Evolutionary conservation across 2,888 invertebrate genomes (phyloP).

Genomic region (Conops quadrifasciatus): DNA sequence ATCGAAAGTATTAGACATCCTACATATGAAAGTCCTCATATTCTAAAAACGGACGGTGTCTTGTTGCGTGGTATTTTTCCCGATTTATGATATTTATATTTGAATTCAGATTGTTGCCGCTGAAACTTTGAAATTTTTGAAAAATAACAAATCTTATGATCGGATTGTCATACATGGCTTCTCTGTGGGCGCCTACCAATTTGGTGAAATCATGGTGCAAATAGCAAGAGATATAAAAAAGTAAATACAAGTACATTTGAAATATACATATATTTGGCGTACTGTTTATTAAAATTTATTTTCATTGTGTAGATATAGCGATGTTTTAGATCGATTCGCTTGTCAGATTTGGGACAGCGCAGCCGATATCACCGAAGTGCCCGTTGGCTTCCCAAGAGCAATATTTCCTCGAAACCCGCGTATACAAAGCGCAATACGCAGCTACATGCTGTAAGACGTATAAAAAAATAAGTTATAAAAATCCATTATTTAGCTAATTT

Average conservation of each 20-base stretch:
- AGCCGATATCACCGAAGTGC: slow-evolving; percentile 77
- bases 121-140: slow-evolving; percentile 78
- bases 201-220: slow-evolving; percentile 81
- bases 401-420: slow-evolving; percentile 78
- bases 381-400: slow-evolving; percentile 72
- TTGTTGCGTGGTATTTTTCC: no score
- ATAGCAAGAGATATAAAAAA: slow-evolving; percentile 67
- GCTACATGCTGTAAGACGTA: slow-evolving; percentile 72
- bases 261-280: no score
- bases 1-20: no score
- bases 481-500: slow-evolving; percentile 10
- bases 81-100: slow-evolving; percentile 10
- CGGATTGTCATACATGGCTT: slow-evolving; percentile 86
- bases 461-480: not conserved
- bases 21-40: not conserved
- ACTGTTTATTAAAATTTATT: not conserved
- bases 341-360: slow-evolving; percentile 93
- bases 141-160: slow-evolving; percentile 70
- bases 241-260: no score
- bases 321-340: slow-evolving; percentile 73
- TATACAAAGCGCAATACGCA: slow-evolving; percentile 73
- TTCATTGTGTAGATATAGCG: slow-evolving; percentile 67
- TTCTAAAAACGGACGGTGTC: no score
- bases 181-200: slow-evolving; percentile 88
- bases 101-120: slow-evolving; percentile 74